A percentile compares a stretch with the other conserved stretches of the same genome.
Evolutionary conservation across 2,113 vertebrate genomes (phyloP).

Genomic region (Cyanoliseus patagonus): DNA sequence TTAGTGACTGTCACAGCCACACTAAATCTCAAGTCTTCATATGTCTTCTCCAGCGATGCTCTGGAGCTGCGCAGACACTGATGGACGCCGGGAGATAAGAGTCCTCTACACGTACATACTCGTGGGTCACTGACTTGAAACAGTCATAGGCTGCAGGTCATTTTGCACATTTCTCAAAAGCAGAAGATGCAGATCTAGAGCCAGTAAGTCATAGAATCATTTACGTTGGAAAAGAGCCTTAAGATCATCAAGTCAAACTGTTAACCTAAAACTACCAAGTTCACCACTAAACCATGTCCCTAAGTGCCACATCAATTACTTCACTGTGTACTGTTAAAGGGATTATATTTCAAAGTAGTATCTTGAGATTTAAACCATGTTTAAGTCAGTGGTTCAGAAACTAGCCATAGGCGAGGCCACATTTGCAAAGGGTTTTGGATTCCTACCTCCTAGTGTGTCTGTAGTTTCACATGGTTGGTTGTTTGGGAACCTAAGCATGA

Average conservation of each 20-base stretch:
- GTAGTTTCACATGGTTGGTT: background rate
- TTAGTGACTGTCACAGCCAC: background rate
- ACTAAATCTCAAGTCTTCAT: background rate
- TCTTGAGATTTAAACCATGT: background rate
- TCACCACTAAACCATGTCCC: background rate
- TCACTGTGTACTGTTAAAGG: background rate
- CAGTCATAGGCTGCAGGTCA: background rate
- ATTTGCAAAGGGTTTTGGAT: background rate
- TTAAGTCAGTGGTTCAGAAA: background rate
- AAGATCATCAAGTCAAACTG: background rate
- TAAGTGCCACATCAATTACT: rapidly evolving
- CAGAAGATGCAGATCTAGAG: background rate
- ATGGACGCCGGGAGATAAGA: background rate
- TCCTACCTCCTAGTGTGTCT: background rate
- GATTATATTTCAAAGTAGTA: background rate
- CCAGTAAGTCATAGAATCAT: background rate
- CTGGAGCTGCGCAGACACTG: background rate
- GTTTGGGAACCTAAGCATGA: background rate
- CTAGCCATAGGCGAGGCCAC: background rate
- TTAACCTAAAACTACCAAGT: background rate
- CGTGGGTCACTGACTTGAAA: background rate
- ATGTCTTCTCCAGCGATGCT: background rate
- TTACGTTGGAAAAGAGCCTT: background rate
- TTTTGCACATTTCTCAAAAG: background rate
- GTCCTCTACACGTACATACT: background rate